Evolutionary conservation across 2,113 vertebrate genomes (phyloP).

Genomic region (Okapia johnstoni): DNA sequence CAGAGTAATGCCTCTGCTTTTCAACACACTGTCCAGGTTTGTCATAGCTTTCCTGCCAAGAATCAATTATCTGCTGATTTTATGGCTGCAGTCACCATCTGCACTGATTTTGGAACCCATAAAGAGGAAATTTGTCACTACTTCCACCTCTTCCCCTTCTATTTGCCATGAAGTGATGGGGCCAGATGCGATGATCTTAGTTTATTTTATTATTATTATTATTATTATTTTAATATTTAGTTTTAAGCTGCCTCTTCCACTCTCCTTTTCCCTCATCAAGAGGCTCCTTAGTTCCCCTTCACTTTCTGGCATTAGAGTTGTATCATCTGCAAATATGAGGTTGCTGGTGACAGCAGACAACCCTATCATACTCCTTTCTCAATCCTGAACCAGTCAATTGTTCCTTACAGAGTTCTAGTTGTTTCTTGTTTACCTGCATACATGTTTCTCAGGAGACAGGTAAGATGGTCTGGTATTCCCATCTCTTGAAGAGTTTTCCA

Average conservation of each 20-base stretch:
- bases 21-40: not conserved
- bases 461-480: not conserved
- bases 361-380: not conserved
- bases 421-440: not conserved
- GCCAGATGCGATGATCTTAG: not conserved
- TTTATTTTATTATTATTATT: not conserved
- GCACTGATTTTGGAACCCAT: not conserved
- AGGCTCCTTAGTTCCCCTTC: not conserved
- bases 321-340: not conserved
- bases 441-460: not conserved
- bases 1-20: not conserved
- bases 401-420: not conserved
- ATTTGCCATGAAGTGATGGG: not conserved
- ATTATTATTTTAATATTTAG: not conserved
- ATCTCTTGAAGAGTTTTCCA: not conserved
- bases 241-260: not conserved
- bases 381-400: not conserved
- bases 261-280: not conserved
- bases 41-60: not conserved
- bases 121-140: not conserved
- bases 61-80: not conserved
- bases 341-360: not conserved
- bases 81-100: not conserved
- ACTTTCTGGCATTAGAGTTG: not conserved
- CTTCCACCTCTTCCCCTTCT: not conserved